These are phyloP conservation scores for Macroramphosus scolopax DNA, from an alignment of 2,797 vertebrate species.

Conservation along the genomic window DNA sequence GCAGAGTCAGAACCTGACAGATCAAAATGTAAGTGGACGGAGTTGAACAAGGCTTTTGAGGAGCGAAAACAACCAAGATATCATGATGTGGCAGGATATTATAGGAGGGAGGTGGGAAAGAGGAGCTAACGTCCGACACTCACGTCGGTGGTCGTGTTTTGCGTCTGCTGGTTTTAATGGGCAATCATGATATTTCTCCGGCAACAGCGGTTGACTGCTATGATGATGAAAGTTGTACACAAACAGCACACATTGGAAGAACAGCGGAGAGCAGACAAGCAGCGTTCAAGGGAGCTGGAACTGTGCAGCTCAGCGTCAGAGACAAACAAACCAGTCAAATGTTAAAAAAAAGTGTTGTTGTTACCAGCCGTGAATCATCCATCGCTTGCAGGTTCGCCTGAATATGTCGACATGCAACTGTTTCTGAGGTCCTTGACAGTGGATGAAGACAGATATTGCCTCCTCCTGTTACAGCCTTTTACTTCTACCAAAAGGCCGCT, in stretches of 20 bases:
- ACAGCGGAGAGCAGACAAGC: not conserved
- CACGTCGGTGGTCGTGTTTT: no score
- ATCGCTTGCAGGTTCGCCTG: no score
- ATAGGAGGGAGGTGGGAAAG: no score
- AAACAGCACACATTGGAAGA: constrained; percentile 3
- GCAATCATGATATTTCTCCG: constrained; percentile 17
- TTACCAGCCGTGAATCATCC: constrained; percentile 6
- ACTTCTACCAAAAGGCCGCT: constrained; percentile 3
- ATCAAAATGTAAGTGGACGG: no score
- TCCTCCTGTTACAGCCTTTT: not conserved
- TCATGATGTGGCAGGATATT: no score
- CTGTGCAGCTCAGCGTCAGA: constrained; percentile 1
- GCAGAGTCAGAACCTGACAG: no score
- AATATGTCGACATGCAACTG: no score
- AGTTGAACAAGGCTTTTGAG: no score
- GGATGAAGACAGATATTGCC: not conserved
- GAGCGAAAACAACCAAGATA: no score
- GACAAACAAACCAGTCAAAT: not conserved
- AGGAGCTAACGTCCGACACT: no score
- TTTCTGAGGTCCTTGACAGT: not conserved
- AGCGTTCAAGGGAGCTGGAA: not conserved
- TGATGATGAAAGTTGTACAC: constrained; percentile 2
- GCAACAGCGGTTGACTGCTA: constrained; percentile 2
- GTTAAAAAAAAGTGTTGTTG: not conserved
- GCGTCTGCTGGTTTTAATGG: no score